These are phyloP conservation scores for Sycophila sp. DNA, from an alignment of 1,140 invertebrate species.

Conservation along the genomic window DNA sequence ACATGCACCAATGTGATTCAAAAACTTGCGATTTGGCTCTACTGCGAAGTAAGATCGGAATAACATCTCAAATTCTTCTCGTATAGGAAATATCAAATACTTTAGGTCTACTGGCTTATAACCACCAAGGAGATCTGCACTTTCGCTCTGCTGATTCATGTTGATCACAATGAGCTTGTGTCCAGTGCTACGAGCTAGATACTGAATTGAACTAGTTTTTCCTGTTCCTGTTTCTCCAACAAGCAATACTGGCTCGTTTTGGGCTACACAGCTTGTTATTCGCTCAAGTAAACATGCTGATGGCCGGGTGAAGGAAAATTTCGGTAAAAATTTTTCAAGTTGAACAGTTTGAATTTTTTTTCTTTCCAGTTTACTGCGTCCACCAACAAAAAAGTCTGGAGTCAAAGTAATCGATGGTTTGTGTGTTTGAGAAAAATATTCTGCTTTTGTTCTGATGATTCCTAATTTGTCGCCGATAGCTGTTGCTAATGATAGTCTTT, in stretches of 20 bases:
- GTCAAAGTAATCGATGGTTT: conserved; percentile 79
- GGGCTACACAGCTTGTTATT: conserved; percentile 81
- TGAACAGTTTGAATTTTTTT: conserved; percentile 39
- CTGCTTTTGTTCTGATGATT: conserved; percentile 83
- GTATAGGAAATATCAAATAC: conserved; percentile 82
- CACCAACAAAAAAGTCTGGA: conserved; percentile 65
- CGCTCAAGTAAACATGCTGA: conserved; percentile 86
- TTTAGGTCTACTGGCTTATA: conserved; percentile 96
- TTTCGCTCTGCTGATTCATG: conserved; percentile 99
- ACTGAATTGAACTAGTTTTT: conserved; percentile 97
- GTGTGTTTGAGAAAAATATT: conserved; percentile 81
- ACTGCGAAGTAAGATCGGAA: conserved; percentile 84
- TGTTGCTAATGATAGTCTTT: conserved; percentile 75
- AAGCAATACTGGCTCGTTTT: conserved; percentile 91
- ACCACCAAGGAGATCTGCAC: conserved; percentile 93
- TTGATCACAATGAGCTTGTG: conserved; percentile 95
- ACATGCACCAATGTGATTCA: conserved; percentile 81
- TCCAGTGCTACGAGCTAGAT: conserved; percentile 84
- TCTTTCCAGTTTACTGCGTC: conserved; percentile 67
- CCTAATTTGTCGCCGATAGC: conserved; percentile 85
- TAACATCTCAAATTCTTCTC: conserved; percentile 85
- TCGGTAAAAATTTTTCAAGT: conserved; percentile 60
- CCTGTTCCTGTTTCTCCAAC: conserved; percentile 99
- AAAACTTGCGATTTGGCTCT: conserved; percentile 86
- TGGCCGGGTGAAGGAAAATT: conserved; percentile 84